Conservation (phyloP, 1,140 invertebrate genomes). For the Lordiphosa clarofinis region DNA sequence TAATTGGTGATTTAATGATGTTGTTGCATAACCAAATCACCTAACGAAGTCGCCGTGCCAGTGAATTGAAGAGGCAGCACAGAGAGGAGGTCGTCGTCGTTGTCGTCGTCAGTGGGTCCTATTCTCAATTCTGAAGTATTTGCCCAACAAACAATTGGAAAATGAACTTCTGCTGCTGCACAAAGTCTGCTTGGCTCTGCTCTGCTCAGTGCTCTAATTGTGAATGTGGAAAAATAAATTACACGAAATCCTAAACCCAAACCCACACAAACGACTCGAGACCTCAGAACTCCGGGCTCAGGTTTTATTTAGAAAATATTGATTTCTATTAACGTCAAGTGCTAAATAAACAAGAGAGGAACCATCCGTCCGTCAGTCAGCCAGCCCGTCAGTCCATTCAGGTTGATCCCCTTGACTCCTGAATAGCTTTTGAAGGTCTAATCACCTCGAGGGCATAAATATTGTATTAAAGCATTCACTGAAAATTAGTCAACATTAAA, state of each 20-base stretch:
- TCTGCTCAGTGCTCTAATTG: conserved; percentile 54
- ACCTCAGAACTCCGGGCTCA: conserved; percentile 8
- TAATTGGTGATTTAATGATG: conserved; percentile 78
- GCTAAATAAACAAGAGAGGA: conserved; percentile 54
- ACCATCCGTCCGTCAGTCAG: conserved; percentile 11
- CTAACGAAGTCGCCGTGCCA: conserved; percentile 61
- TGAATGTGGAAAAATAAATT: conserved; percentile 78
- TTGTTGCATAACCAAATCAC: conserved; percentile 78
- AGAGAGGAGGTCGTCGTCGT: conserved; percentile 14
- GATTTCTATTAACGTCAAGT: conserved; percentile 74
- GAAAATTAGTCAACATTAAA: conserved; percentile 75
- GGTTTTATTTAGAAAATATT: conserved; percentile 75
- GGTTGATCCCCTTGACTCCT: conserved; percentile 51
- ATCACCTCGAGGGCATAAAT: conserved; percentile 58
- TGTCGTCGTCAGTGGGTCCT: conserved; percentile 31
- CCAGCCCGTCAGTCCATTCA: conserved; percentile 34
- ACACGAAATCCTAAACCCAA: conserved; percentile 35
- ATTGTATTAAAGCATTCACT: conserved; percentile 70
- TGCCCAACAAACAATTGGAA: conserved; percentile 72
- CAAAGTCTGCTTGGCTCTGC: conserved; percentile 16
- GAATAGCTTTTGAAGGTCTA: conserved; percentile 39
- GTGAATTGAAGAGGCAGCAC: conserved; percentile 10
- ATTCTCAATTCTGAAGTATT: conserved; percentile 64
- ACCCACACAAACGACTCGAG: conserved; percentile 8
- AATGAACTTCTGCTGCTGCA: conserved; percentile 56